These are phyloP conservation scores for Brachirus orientalis DNA, from an alignment of 2,113 vertebrate genomes.

Conservation along the genomic window DNA sequence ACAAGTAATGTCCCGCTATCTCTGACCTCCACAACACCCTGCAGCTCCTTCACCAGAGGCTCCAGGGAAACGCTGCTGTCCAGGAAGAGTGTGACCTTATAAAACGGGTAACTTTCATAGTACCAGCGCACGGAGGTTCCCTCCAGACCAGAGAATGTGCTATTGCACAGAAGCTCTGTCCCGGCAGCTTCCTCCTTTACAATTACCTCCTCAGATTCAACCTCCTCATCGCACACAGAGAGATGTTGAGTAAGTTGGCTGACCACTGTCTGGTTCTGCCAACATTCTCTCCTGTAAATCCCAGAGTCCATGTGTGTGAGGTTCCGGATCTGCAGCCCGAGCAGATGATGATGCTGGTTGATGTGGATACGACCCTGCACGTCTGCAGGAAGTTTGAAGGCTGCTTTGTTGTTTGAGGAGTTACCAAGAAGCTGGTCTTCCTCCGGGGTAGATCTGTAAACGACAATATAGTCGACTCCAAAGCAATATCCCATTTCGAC, in stretches of 20 bases:
- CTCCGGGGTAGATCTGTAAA: constrained; percentile 54
- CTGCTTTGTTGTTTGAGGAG: constrained; percentile 45
- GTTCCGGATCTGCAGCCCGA: constrained; percentile 64
- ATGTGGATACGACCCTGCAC: constrained; percentile 58
- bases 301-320: constrained; percentile 71
- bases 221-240: constrained; percentile 65
- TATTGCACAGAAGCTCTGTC: constrained; percentile 63
- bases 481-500: constrained; percentile 78
- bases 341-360: constrained; percentile 11
- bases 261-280: constrained; percentile 40
- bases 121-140: constrained; percentile 75
- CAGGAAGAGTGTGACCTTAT: constrained; percentile 60
- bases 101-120: constrained; percentile 35
- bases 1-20: constrained; percentile 54
- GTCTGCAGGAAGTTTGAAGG: constrained; percentile 20
- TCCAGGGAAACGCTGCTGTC: constrained; percentile 67
- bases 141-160: background rate
- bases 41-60: constrained; percentile 53
- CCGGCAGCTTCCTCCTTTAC: constrained; percentile 23
- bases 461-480: constrained; percentile 71
- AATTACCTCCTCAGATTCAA: constrained; percentile 37
- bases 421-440: constrained; percentile 75
- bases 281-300: constrained; percentile 76
- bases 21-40: constrained; percentile 39
- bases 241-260: constrained; percentile 52